Evolutionary conservation across 2,113 vertebrate genomes (phyloP), one percentile per base, ranked within the genome.

Genomic region (Microcebus murinus): DNA sequence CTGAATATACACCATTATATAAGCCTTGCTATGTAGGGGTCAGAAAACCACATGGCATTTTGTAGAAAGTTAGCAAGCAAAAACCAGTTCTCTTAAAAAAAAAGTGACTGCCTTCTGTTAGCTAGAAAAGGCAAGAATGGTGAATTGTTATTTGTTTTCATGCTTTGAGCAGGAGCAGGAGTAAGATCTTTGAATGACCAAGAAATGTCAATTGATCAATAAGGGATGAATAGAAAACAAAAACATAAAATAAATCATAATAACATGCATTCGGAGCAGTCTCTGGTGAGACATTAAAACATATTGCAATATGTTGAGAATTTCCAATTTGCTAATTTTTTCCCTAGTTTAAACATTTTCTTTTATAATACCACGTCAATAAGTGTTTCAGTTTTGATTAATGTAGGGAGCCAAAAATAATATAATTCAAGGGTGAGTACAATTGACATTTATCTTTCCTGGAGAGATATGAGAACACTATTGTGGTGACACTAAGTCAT

Each of bases 241-340:
- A 48, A 95, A 92, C 61, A 92, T 80, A 91, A 95, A 94, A 94
- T 20, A 88, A 94, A 83, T 90, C 59, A 87, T 88, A 91, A 59
- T 59, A 95, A 82, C 39, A 34, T 29, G 52, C 86, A 87, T 90
- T 90, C 68, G 76, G 25, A 57, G 55, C 92, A 88, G 34, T 84
- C 79, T 92, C 92, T 65, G 3, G 36, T 34, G 83, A 95, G 48
- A 6, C 52, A 83, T 93, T 97, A 89, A 87, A 94, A 91, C 45
- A 94, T 68, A 70, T 39, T 87, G 55, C 34, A 97, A 61, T 82
- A 83, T 89, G 63, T 34, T 94, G 71, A 68, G 42, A 94, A 91
- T 96, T 95, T 97, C 61, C 91, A 96, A n/a, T 85, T 88, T 94
- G 94, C 63, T 96, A 94, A 93, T 96, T 87, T 87, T 97, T 97